A percentile compares a stretch with the other conserved stretches of the same genome.
phyloP scores from a whole-genome alignment of 2,797 vertebrate species.

The Muscicapa striata region DNA sequence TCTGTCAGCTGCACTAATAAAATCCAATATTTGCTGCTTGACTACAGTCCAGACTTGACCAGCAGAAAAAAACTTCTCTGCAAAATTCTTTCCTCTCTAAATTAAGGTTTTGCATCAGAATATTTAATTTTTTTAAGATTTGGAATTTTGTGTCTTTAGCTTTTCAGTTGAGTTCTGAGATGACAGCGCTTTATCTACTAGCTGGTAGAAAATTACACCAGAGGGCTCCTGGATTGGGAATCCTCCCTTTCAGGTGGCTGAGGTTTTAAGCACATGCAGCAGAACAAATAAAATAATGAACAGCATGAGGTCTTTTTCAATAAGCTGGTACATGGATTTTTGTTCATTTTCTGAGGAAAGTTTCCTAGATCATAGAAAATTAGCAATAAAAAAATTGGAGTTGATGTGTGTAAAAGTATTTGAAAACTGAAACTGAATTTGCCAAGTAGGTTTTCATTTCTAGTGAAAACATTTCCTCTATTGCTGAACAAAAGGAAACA shows the following conservation, averaged over 20 bases:
- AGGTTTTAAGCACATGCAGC: background rate
- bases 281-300: background rate
- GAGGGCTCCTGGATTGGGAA: background rate
- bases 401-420: background rate
- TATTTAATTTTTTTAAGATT: background rate
- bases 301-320: background rate
- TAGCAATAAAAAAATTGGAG: background rate
- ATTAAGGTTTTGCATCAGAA: background rate
- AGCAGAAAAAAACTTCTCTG: background rate
- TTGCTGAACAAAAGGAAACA: background rate
- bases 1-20: background rate
- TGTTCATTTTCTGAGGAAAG: background rate
- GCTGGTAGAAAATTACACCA: background rate
- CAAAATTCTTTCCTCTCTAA: background rate
- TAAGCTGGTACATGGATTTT: background rate
- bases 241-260: background rate
- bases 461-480: background rate
- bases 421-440: background rate
- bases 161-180: background rate
- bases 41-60: background rate
- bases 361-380: background rate
- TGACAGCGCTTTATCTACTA: background rate
- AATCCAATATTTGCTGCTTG: background rate
- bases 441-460: background rate
- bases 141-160: background rate